A percentile compares a stretch with the other conserved stretches of the same genome.
Evolutionary conservation across 2,797 vertebrate species (phyloP).

Genomic region (Manis javanica): DNA sequence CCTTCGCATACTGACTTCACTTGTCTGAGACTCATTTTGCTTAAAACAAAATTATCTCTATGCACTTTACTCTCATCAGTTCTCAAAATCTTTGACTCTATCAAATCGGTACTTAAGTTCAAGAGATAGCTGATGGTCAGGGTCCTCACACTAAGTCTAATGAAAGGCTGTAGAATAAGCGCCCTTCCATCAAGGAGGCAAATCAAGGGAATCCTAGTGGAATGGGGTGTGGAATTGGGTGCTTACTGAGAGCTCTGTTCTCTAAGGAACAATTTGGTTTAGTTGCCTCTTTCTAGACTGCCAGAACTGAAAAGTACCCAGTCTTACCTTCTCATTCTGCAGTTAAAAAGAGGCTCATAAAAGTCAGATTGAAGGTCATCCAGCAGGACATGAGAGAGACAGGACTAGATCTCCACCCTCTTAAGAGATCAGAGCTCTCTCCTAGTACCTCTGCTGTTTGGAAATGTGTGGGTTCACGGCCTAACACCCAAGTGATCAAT

Average conservation of each 20-base stretch:
- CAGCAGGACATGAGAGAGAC: not conserved
- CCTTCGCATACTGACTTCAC: not conserved
- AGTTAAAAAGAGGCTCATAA: constrained; percentile 20
- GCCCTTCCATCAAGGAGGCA: not conserved
- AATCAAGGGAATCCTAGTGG: not conserved
- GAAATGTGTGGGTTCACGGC: not conserved
- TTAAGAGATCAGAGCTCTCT: not conserved
- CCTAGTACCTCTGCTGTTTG: not conserved
- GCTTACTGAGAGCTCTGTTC: not conserved
- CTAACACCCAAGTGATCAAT: not conserved
- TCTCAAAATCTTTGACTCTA: constrained; percentile 1
- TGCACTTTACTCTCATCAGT: not conserved
- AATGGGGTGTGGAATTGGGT: not conserved
- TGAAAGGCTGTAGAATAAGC: not conserved
- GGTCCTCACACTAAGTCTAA: not conserved
- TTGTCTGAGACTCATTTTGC: not conserved
- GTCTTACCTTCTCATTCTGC: not conserved
- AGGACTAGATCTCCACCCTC: not conserved
- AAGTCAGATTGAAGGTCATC: not conserved
- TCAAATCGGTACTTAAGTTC: not conserved
- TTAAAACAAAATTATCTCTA: constrained; percentile 33
- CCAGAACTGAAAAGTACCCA: not conserved
- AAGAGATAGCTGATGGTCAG: not conserved
- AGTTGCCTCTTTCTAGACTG: not conserved
- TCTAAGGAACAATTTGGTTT: not conserved